Evolutionary conservation across 2,113 vertebrate species (phyloP), one percentile per base, ranked within the genome.

Genomic region (Peromyscus maniculatus): DNA sequence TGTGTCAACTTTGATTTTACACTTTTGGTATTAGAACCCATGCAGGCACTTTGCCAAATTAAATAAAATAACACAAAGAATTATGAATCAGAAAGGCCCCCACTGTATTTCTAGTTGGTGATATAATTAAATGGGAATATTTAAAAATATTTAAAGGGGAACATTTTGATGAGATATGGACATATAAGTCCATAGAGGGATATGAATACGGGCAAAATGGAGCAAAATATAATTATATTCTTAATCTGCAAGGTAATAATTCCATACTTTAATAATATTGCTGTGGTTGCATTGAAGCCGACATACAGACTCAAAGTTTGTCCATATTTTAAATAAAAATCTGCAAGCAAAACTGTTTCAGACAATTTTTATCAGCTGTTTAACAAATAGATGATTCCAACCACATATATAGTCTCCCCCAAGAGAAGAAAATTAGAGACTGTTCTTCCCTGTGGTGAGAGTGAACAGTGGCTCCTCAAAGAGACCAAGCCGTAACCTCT

Each of bases 281-380:
- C 59, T 84, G 28, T 33, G 57, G 39, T 64, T 92, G 75, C 78
- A 67, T 64, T 86, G 77, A 93, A 74, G 69, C 52, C 87, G 6
- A 80, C 0, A 77, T 33, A 66, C 1, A n/a, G 15, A 55, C 5
- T 75, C 13, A 66, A 16, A 95, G 39, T 84, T 43, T 75, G 59
- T 16, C 16, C 31, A 17, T 24, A 80, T 36, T 92, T 95, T 59
- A 33, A 88, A 62, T 66, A 67, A 94, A 52, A 91, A 94, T 67
- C 3, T 78, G 77, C 24, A 28, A 36, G 59, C 15, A 62, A 62
- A 95, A 79, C 93, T 28, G 13, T 78, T 8, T 4, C 52, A 67
- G 77, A 74, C 10, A 71, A 82, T 92, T 90, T 92, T 91, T 72
- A 64, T 74, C n/a, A 80, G 62, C 77, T 92, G 84, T 57, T 96